Conservation (phyloP, 1,140 invertebrate genomes). For the Heliconius melpomene region DNA sequence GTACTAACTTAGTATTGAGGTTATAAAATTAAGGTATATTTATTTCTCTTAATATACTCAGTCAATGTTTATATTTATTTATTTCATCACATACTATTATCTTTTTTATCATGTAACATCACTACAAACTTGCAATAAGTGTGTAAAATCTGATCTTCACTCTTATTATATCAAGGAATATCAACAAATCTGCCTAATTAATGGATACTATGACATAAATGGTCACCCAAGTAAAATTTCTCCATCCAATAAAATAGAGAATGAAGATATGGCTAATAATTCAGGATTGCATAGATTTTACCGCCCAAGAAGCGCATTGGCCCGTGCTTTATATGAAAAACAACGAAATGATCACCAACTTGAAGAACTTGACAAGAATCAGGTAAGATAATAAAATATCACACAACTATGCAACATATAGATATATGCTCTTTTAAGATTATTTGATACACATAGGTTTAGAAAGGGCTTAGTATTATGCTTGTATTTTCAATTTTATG, state of each 20-base stretch:
- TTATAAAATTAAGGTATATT: conserved; percentile 40
- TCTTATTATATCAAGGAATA: conserved; percentile 65
- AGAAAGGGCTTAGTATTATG: too few relatives aligned
- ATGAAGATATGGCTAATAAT: conserved; percentile 59
- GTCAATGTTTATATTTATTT: conserved; percentile 39
- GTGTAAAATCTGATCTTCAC: conserved; percentile 50
- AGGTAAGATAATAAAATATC: conserved; percentile 78
- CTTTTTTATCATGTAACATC: conserved; percentile 31
- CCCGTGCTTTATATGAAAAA: conserved; percentile 86
- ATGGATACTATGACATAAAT: conserved; percentile 53
- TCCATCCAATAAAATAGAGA: conserved; percentile 18
- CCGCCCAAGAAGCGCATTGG: conserved; percentile 84
- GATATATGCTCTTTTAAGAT: not conserved
- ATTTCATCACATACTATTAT: conserved; percentile 28
- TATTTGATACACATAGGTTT: too few relatives aligned
- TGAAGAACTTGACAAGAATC: conserved; percentile 83
- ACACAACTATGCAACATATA: not conserved
- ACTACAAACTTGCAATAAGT: conserved; percentile 33
- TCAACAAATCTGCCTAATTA: conserved; percentile 52
- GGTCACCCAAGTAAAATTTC: conserved; percentile 24
- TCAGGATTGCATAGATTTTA: conserved; percentile 67
- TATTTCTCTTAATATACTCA: conserved; percentile 15
- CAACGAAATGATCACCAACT: conserved; percentile 85
- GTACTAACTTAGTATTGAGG: conserved; percentile 26
- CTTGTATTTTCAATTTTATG: too few relatives aligned